Conservation (phyloP, 2,888 invertebrate species). For the Microdon myrmicae region DNA sequence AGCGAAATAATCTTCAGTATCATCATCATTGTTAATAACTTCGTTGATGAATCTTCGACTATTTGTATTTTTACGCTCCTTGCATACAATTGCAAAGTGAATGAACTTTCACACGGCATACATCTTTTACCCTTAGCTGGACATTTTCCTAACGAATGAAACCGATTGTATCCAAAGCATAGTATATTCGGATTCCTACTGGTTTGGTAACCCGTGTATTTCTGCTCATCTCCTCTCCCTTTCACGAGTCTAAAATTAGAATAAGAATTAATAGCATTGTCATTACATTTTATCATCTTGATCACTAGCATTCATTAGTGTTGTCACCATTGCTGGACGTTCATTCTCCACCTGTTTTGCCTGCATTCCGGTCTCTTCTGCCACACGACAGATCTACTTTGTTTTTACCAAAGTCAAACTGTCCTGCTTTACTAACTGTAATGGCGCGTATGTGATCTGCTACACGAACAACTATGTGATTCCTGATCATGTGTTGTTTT, state of each 20-base stretch:
- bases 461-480: too few relatives aligned
- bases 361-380: too few relatives aligned
- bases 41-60: too few relatives aligned
- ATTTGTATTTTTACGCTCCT: too few relatives aligned
- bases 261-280: too few relatives aligned
- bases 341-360: too few relatives aligned
- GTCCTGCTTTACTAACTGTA: constrained; percentile 10
- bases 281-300: neutral
- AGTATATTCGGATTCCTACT: neutral
- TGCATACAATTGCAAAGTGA: too few relatives aligned
- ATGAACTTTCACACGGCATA: too few relatives aligned
- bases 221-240: constrained; percentile 1
- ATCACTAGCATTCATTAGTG: neutral
- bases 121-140: constrained; percentile 19
- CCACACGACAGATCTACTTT: too few relatives aligned
- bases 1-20: constrained; percentile 10
- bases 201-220: neutral
- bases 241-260: constrained; percentile 6
- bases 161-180: constrained; percentile 5
- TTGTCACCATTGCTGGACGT: constrained; percentile 5
- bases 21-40: too few relatives aligned
- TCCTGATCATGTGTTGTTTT: constrained; percentile 16
- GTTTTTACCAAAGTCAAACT: constrained; percentile 1
- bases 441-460: too few relatives aligned
- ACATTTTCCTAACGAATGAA: constrained; percentile 9